These are phyloP conservation scores for Taxidea taxus DNA, from an alignment of 2,113 vertebrate species.

Conservation along the genomic window DNA sequence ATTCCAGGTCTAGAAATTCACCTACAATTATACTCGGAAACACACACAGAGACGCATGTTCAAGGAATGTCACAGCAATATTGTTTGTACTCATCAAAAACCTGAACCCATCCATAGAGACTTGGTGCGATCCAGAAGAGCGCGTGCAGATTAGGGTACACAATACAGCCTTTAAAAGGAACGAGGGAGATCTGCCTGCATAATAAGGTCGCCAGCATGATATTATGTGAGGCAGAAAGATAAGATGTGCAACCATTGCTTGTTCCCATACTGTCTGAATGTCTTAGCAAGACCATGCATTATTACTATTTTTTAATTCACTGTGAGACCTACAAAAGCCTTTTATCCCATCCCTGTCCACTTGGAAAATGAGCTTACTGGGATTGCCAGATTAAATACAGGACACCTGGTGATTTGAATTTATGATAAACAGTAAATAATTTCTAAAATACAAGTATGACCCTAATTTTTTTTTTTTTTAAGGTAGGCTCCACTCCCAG, in stretches of 20 bases:
- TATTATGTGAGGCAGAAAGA: background rate
- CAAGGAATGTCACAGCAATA: background rate
- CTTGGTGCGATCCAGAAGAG: background rate
- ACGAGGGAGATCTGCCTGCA: background rate
- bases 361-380: background rate
- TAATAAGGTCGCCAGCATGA: background rate
- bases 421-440: background rate
- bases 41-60: background rate
- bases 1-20: background rate
- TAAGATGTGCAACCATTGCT: accelerated
- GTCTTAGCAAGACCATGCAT: background rate
- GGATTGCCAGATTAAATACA: background rate
- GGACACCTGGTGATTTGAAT: background rate
- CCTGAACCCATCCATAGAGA: background rate
- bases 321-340: background rate
- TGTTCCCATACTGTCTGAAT: background rate
- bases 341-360: background rate
- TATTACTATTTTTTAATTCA: background rate
- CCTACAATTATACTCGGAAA: background rate
- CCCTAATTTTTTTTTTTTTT: background rate
- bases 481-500: background rate
- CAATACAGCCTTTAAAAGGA: background rate
- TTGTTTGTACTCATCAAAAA: background rate
- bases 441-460: background rate
- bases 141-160: background rate